Evolutionary conservation across 2,888 invertebrate species (phyloP), one percentile per base, ranked within the genome.

Genomic region (Drepanosiphum platanoidis): DNA sequence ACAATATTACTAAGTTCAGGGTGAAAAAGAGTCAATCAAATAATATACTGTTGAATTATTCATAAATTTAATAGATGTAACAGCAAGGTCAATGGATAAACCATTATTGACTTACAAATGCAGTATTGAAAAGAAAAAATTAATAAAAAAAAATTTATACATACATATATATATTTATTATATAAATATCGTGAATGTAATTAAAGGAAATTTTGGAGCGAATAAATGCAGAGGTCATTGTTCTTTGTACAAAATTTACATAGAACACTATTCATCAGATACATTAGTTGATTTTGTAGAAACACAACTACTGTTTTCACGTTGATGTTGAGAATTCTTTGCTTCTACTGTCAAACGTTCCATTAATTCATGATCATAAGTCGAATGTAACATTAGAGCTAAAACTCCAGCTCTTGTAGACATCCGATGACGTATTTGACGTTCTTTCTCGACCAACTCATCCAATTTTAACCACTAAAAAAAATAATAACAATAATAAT

Each of bases 381-480:
- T 98, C 9, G 98, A 97, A 90, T 99, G 98, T n/a, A 99, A 91
- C 95, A 99, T 95, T 1, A 99, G 91, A 0, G 97, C 96, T 22
- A 99, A 91, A 0, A 98, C 96, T 0, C 98, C 97, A 70, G 97
- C 97, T 86, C 98, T 93, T 88, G 93, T 94, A 3, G 93, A 92
- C 92, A 95, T 92, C 75, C 92, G 91, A 86, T 89, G 91, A 5
- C 97, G 92, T 42, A 97, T 94, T 88, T 95, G 95, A 87, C 97
- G 92, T 90, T 98, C 98, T 89, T 98, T 96, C 88, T 98, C 98
- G 79, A 97, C 92, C 70, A 98, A 91, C 89, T 98, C 98, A 88
- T 98, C 99, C 89, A 98, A 92, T 89, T 96, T 94, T 87, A 98
- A 91, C 97, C 97, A 98, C 91, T 98, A 95, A 91, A 0, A 95